Evolutionary conservation across 2,797 vertebrate species (phyloP), one percentile per base, ranked within the genome.

Genomic region (Euphonia xanthogaster): DNA sequence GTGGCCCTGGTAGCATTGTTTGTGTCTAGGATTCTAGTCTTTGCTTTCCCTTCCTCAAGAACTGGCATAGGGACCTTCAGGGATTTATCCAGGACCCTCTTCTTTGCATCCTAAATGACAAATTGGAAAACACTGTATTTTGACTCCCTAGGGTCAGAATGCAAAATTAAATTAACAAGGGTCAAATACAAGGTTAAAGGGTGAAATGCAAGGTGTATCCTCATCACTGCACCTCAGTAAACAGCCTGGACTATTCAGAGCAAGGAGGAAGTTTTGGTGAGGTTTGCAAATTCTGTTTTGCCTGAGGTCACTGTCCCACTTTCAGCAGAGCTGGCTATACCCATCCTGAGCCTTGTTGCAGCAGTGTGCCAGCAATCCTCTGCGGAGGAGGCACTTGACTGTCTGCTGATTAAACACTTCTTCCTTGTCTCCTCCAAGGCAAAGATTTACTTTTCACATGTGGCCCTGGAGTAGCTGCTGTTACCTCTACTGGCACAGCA

Each of bases 401-500:
- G 27, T 40, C 83, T 96, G 95, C 91, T 96, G 89, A 95, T 94
- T 90, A 95, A 96, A 94, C 91, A 89, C 66, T 93, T 91, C 89
- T 85, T 79, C 77, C 63, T 82, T 5, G 2, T 28, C 81, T 94
- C 72, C 89, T 93, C 85, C 81, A 96, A 95, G 93, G 89, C 96
- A 94, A 96, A 97, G 95, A 96, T 97, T 95, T 94, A 82, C 95
- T 94, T 96, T 92, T 61, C 30, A 45, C 53, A 24, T 31, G 50
- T 72, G 88, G 86, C 86, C 84, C 88, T 58, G 62, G 95, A 88
- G 86, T 45, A 62, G 80, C 76, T 92, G 86, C 62, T 42, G 1
- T 45, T 55, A 7, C 42, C 39, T 77, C 74, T n/a, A 24, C 22
- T 1, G 3, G 67, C 55, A 73, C 3, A 0, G 51, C 30, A 15